Conservation (phyloP, 2,797 vertebrate genomes). For the Nyctibius grandis region DNA sequence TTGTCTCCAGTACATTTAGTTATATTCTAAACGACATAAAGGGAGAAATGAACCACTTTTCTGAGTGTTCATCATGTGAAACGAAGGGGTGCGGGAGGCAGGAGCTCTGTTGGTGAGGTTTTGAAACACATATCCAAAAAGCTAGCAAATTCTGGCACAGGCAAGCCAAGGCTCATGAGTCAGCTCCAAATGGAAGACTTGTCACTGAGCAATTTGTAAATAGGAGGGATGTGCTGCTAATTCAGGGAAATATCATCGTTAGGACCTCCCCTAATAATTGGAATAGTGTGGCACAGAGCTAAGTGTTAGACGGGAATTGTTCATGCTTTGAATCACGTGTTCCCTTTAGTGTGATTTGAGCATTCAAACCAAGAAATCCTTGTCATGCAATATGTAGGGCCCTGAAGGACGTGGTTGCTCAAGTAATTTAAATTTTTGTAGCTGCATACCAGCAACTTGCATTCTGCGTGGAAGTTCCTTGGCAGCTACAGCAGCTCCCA, state of each 20-base stretch:
- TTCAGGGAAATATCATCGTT: neutral
- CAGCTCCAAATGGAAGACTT: slow-evolving; percentile 33
- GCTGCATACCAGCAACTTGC: neutral
- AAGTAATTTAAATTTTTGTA: neutral
- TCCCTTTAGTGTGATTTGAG: neutral
- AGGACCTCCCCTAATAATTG: slow-evolving; percentile 18
- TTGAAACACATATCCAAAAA: slow-evolving; percentile 1
- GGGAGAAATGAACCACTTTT: neutral
- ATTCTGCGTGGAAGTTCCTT: neutral
- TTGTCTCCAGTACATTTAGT: neutral
- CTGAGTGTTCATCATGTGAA: neutral
- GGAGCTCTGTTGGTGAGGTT: neutral
- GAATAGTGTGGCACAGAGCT: neutral
- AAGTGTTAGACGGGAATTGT: neutral
- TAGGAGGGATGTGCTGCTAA: slow-evolving; percentile 26
- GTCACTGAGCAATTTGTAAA: slow-evolving; percentile 31
- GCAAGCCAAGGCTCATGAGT: slow-evolving; percentile 1
- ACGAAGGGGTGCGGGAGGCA: neutral
- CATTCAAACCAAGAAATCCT: neutral
- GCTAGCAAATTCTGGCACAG: slow-evolving; percentile 1
- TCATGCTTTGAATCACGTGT: neutral
- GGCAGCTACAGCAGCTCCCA: neutral
- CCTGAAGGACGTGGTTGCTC: neutral
- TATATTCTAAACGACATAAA: neutral
- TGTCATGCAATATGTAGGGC: accelerated